Percentiles rank a stretch among this genome's conserved stretches.
Conservation (phyloP, 2,797 vertebrate genomes). For the Gorsachius magnificus region DNA sequence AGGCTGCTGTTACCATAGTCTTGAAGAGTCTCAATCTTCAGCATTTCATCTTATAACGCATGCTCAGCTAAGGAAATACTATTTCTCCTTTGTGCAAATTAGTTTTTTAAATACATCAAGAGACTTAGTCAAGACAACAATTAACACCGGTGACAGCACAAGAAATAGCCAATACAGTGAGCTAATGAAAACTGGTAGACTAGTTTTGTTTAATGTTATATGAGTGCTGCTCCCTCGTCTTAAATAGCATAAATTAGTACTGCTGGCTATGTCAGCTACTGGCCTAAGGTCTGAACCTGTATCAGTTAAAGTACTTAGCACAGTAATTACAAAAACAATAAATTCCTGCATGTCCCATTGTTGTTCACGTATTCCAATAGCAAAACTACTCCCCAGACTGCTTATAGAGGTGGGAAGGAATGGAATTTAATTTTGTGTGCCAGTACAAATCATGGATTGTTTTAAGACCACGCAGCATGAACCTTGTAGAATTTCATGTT, state of each 20-base stretch:
- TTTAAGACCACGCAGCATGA: not conserved
- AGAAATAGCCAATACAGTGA: not conserved
- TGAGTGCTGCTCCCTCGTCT: not conserved
- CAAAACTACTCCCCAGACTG: not conserved
- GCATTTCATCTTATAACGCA: not conserved
- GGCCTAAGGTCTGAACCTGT: not conserved
- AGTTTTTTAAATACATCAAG: not conserved
- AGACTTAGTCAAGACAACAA: not conserved
- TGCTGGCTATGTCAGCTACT: not conserved
- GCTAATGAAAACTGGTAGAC: not conserved
- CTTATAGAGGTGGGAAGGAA: not conserved
- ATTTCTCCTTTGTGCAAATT: not conserved
- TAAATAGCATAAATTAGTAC: not conserved
- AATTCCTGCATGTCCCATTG: not conserved
- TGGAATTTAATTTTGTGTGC: not conserved
- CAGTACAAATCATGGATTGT: not conserved
- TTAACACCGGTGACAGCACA: not conserved
- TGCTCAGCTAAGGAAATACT: not conserved
- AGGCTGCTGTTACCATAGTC: not conserved
- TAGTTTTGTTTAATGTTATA: not conserved
- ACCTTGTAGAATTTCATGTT: not conserved
- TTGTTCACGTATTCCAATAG: not conserved
- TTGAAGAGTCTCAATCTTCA: not conserved
- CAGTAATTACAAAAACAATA: not conserved
- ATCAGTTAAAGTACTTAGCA: not conserved